Conservation (phyloP, 2,113 vertebrate species). For the Ptyas mucosa region DNA sequence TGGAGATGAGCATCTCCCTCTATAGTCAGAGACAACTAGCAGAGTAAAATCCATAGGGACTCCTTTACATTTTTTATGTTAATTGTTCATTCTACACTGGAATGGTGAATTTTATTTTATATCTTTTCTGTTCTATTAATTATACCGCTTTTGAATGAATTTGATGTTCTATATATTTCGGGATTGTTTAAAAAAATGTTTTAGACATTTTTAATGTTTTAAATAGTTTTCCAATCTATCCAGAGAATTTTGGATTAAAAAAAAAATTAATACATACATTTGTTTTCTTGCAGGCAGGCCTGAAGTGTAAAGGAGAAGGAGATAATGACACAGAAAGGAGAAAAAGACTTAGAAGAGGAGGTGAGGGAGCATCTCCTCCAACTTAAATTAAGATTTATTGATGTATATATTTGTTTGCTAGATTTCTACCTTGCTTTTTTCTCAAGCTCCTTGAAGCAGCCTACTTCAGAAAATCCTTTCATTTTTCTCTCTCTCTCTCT, state of each 20-base stretch:
- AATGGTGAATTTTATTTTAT: background rate
- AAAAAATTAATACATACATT: background rate
- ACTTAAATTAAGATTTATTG: background rate
- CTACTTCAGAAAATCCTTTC: background rate
- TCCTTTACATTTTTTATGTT: background rate
- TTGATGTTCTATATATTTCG: background rate
- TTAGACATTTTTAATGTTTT: background rate
- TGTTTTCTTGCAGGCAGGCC: background rate
- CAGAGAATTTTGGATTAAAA: background rate
- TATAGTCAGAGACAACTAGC: too few relatives aligned
- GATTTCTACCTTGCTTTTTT: background rate
- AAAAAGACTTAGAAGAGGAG: background rate
- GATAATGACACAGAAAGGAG: background rate
- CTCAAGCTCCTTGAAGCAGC: background rate
- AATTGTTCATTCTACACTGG: background rate
- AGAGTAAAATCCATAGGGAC: too few relatives aligned
- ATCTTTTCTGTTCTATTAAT: background rate
- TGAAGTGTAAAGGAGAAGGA: slow-evolving; percentile 8
- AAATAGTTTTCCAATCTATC: background rate
- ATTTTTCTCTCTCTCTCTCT: background rate
- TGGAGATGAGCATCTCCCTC: too few relatives aligned
- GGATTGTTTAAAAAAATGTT: background rate
- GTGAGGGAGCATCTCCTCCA: background rate
- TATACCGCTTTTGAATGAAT: background rate
- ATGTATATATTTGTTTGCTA: background rate